Conservation (phyloP, 2,888 invertebrate species). For the Ennomos quercinarius region DNA sequence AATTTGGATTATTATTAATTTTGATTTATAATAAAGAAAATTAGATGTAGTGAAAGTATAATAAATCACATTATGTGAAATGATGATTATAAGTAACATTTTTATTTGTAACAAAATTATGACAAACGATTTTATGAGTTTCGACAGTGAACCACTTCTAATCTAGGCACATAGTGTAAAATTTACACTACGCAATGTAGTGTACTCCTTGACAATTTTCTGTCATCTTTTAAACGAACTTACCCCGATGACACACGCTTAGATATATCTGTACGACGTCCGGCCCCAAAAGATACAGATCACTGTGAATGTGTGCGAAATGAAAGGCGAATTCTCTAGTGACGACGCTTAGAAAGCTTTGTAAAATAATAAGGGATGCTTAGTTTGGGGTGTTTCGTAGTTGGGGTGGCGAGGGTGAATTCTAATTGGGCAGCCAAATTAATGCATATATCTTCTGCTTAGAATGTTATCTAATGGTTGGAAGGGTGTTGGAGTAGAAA, state of each 20-base stretch:
- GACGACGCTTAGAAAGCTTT: constrained; percentile 69
- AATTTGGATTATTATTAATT: too few relatives aligned
- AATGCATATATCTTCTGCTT: constrained; percentile 35
- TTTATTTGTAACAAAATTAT: too few relatives aligned
- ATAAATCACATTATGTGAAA: too few relatives aligned
- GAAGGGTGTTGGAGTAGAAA: constrained; percentile 16
- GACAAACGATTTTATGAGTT: too few relatives aligned
- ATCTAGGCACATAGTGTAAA: too few relatives aligned
- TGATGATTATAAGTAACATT: too few relatives aligned
- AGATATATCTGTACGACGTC: constrained; percentile 76
- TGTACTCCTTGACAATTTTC: too few relatives aligned
- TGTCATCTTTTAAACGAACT: too few relatives aligned
- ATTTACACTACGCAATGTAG: too few relatives aligned
- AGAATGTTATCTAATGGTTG: constrained; percentile 24
- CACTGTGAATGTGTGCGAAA: constrained; percentile 58
- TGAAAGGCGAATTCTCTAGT: constrained; percentile 50
- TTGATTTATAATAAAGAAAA: too few relatives aligned
- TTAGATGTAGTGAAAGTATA: too few relatives aligned
- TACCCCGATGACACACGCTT: constrained; percentile 51
- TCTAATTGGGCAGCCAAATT: constrained; percentile 53
- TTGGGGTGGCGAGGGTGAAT: constrained; percentile 47
- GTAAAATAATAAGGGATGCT: constrained; percentile 67
- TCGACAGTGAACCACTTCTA: too few relatives aligned
- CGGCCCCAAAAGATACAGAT: constrained; percentile 72
- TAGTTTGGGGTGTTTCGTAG: constrained; percentile 47